Conservation (phyloP, 1,140 invertebrate genomes). For the Pygmarrhopalites habei region DNA sequence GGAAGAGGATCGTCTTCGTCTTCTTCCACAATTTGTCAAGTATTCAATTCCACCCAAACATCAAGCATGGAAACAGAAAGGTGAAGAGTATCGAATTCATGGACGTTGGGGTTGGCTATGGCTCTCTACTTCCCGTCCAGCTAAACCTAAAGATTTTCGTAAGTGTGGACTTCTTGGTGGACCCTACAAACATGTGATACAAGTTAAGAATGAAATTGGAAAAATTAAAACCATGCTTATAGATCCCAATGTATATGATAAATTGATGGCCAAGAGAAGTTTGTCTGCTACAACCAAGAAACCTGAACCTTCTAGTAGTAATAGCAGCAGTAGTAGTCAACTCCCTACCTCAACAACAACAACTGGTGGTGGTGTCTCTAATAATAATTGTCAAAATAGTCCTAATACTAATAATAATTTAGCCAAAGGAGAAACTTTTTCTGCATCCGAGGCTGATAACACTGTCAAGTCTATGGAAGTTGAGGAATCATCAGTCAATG, state of each 20-base stretch:
- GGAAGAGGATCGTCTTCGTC: conserved; percentile 74
- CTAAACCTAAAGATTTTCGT: conserved; percentile 46
- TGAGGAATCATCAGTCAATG: too few species aligned
- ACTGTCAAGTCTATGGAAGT: too few species aligned
- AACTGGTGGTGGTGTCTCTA: too few species aligned
- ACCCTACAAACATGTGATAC: conserved; percentile 70
- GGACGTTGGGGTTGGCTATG: conserved; percentile 93
- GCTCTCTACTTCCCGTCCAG: conserved; percentile 61
- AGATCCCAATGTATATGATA: conserved; percentile 32
- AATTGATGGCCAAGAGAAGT: conserved; percentile 36
- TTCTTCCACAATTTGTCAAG: conserved; percentile 78
- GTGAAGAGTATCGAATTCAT: conserved; percentile 92
- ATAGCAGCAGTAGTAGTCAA: neutral
- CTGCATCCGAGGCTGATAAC: too few species aligned
- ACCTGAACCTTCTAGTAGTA: neutral
- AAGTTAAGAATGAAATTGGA: conserved; percentile 54
- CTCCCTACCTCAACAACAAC: neutral
- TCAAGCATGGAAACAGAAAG: conserved; percentile 90
- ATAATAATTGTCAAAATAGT: neutral
- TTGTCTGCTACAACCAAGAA: conserved; percentile 11
- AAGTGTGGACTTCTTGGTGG: conserved; percentile 57
- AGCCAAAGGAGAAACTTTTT: too few species aligned
- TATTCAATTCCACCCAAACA: conserved; percentile 88
- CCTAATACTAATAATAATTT: too few species aligned
- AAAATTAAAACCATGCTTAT: conserved; percentile 38